Conservation (phyloP, 2,888 invertebrate species). For the Orthonychiurus folsomi region DNA sequence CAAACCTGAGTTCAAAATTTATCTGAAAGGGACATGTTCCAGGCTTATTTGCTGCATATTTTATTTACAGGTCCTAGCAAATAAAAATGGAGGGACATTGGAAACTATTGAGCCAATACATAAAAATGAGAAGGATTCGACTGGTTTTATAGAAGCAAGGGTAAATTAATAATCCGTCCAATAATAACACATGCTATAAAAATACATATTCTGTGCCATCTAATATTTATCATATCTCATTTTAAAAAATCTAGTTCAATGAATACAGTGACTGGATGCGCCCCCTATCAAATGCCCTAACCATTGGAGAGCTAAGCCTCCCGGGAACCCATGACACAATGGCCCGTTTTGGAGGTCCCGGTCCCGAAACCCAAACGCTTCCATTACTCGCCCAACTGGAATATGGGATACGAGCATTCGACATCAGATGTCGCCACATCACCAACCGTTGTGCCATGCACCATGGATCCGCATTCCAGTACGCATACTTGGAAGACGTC, state of each 20-base stretch:
- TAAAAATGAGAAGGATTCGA: too few relatives aligned
- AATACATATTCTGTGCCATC: too few relatives aligned
- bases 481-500: constrained; percentile 1
- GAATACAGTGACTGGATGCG: constrained; percentile 3
- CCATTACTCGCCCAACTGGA: background rate
- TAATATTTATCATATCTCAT: too few relatives aligned
- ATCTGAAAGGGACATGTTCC: too few relatives aligned
- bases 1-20: too few relatives aligned
- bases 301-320: background rate
- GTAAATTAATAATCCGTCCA: too few relatives aligned
- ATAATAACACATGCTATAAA: too few relatives aligned
- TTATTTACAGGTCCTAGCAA: too few relatives aligned
- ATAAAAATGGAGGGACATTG: too few relatives aligned
- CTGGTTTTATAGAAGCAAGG: too few relatives aligned
- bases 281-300: background rate
- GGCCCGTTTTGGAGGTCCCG: background rate
- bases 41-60: too few relatives aligned
- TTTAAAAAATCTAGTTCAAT: background rate
- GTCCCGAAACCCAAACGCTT: background rate
- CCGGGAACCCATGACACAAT: constrained; percentile 1
- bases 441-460: constrained; percentile 5
- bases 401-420: constrained; percentile 3
- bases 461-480: constrained; percentile 5
- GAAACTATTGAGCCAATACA: too few relatives aligned
- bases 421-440: constrained; percentile 11